Evolutionary conservation across 2,888 invertebrate species (phyloP).

Genomic region (Dorcus hopei): DNA sequence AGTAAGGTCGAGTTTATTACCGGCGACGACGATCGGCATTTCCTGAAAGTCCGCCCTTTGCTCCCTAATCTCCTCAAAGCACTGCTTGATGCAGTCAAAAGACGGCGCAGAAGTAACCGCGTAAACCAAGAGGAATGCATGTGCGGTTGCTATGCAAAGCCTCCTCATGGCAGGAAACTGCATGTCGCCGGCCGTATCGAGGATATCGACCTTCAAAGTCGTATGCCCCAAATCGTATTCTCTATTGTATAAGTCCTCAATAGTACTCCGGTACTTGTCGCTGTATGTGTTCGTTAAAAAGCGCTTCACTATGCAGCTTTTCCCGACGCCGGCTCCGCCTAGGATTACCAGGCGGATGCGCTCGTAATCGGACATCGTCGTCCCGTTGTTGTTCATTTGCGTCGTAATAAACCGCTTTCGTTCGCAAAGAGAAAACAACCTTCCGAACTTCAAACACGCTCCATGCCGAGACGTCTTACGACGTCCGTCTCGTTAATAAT

Average conservation of each 20-base stretch:
- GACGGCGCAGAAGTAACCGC: conserved; percentile 72
- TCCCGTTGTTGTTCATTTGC: conserved; percentile 45
- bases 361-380: conserved; percentile 68
- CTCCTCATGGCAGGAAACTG: conserved; percentile 90
- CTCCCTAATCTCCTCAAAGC: conserved; percentile 79
- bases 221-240: conserved; percentile 77
- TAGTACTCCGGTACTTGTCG: conserved; percentile 80
- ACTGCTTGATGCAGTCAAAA: conserved; percentile 69
- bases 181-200: conserved; percentile 82
- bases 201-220: conserved; percentile 73
- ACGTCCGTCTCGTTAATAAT: no score
- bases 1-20: conserved; percentile 80
- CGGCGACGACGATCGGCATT: conserved; percentile 82
- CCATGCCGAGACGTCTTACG: no score
- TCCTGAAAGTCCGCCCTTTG: conserved; percentile 73
- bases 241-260: conserved; percentile 83
- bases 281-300: conserved; percentile 77
- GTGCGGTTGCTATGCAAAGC: conserved; percentile 81
- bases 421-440: no score
- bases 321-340: conserved; percentile 80
- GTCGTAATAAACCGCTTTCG: not conserved
- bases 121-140: conserved; percentile 85
- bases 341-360: conserved; percentile 79
- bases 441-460: no score
- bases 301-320: conserved; percentile 78